Conservation (phyloP, 1,140 invertebrate genomes). For the Mya arenaria region DNA sequence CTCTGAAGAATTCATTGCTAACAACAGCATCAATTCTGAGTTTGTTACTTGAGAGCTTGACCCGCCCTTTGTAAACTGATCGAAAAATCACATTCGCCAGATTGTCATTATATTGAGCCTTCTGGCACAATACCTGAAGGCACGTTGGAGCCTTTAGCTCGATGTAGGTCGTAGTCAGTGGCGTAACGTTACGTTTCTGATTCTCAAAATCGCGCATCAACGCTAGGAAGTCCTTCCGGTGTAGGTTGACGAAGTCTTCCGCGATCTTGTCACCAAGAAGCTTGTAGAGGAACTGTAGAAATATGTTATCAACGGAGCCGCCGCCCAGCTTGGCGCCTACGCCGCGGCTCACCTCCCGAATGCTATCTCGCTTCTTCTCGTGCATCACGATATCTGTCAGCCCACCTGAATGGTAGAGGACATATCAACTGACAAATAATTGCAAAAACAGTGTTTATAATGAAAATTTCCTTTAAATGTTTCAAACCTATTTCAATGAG, state of each 20-base stretch:
- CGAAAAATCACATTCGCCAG: constrained; percentile 31
- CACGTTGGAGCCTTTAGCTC: constrained; percentile 39
- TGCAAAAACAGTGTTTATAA: no score
- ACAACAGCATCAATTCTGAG: constrained; percentile 42
- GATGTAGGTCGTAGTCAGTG: neutral
- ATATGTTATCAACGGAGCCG: constrained; percentile 38
- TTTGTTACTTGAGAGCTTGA: constrained; percentile 19
- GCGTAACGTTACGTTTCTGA: constrained; percentile 28
- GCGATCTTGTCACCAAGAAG: constrained; percentile 36
- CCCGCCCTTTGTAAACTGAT: constrained; percentile 40
- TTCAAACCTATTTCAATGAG: no score
- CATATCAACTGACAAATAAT: no score
- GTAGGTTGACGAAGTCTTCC: constrained; percentile 23
- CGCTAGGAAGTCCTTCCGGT: constrained; percentile 39
- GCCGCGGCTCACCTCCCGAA: constrained; percentile 31
- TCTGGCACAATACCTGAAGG: constrained; percentile 34
- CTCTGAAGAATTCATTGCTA: constrained; percentile 50
- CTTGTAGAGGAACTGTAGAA: constrained; percentile 49
- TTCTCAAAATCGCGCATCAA: constrained; percentile 46
- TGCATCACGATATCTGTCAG: constrained; percentile 44
- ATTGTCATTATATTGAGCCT: constrained; percentile 43
- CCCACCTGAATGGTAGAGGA: constrained; percentile 49
- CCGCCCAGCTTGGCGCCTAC: constrained; percentile 30
- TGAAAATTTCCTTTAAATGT: no score
- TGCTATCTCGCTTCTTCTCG: constrained; percentile 26